Conservation (phyloP, 2,797 vertebrate species). For the Orientallactaga sibirica region DNA sequence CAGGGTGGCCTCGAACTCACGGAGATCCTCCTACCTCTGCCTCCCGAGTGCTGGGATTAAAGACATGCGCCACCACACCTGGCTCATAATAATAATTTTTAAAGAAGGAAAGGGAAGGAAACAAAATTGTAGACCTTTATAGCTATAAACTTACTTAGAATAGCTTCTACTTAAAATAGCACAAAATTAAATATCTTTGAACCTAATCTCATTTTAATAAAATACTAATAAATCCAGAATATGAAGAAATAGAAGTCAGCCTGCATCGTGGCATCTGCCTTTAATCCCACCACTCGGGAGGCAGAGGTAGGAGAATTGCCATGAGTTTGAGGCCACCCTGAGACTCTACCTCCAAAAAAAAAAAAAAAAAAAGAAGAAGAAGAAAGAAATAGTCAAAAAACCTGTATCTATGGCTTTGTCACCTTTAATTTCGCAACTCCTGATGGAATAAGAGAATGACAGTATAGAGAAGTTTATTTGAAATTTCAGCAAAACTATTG, state of each 20-base stretch:
- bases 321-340: too few species aligned
- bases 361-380: too few species aligned
- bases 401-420: not conserved
- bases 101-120: not conserved
- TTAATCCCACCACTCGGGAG: too few species aligned
- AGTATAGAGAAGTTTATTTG: constrained; percentile 44
- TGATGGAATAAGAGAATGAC: constrained; percentile 23
- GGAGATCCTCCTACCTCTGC: too few species aligned
- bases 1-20: too few species aligned
- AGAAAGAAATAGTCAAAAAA: constrained; percentile 20
- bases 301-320: too few species aligned
- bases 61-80: too few species aligned
- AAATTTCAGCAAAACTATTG: constrained; percentile 63
- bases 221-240: constrained; percentile 22
- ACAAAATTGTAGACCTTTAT: not conserved
- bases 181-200: constrained; percentile 47
- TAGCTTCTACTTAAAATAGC: not conserved
- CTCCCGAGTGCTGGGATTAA: too few species aligned
- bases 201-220: constrained; percentile 56
- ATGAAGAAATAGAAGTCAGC: not conserved
- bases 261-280: too few species aligned
- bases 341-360: too few species aligned
- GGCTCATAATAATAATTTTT: too few species aligned
- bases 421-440: constrained; percentile 64
- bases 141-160: not conserved